These are phyloP conservation scores for Melanotaenia maccullochi DNA, from an alignment of 2,797 vertebrate species.

Conservation along the genomic window DNA sequence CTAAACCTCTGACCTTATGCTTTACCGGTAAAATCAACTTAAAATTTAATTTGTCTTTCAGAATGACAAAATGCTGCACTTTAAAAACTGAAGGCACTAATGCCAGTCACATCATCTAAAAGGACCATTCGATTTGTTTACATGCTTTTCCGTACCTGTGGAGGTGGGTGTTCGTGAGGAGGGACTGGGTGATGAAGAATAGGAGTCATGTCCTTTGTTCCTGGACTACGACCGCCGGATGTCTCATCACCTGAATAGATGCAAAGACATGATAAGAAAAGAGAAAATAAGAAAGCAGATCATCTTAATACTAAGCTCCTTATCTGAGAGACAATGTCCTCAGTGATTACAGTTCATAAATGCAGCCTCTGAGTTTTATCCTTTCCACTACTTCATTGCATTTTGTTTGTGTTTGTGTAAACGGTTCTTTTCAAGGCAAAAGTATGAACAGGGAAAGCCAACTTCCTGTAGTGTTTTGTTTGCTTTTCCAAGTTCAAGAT, in stretches of 20 bases:
- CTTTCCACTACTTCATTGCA: too few species aligned
- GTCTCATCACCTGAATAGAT: conserved; percentile 52
- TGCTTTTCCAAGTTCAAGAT: neutral
- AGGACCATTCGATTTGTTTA: neutral
- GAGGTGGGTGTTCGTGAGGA: conserved; percentile 54
- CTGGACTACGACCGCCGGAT: conserved; percentile 60
- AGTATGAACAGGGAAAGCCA: neutral
- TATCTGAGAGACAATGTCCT: too few species aligned
- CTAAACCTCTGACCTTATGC: too few species aligned
- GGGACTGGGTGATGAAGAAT: conserved; percentile 40
- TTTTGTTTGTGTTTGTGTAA: too few species aligned
- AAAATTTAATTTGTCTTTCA: too few species aligned
- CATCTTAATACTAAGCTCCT: too few species aligned
- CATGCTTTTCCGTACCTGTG: conserved; percentile 51
- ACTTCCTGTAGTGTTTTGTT: neutral
- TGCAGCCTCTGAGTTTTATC: too few species aligned
- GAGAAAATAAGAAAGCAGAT: too few species aligned
- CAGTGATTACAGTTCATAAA: too few species aligned
- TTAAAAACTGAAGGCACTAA: neutral
- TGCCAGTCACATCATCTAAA: neutral
- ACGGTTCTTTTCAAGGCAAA: too few species aligned
- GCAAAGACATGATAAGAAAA: neutral
- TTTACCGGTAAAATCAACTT: too few species aligned
- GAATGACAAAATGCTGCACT: too few species aligned
- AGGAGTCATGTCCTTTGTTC: conserved; percentile 32